phyloP scores from a whole-genome alignment of 2,113 vertebrate genomes.

The Phalacrocorax pelagicus region DNA sequence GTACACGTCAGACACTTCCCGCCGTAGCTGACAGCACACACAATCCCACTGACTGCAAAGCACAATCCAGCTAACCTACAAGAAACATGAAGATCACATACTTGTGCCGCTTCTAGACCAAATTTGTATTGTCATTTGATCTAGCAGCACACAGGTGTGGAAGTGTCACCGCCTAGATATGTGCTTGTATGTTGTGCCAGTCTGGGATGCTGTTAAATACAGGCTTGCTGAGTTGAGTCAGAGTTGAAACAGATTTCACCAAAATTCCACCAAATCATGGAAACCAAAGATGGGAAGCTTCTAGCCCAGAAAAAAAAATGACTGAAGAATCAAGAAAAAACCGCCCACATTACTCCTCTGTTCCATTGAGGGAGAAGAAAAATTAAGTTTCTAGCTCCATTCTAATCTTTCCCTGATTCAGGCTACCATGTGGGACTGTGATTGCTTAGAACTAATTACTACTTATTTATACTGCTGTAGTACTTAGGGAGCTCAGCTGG shows the following conservation, averaged over 20 bases:
- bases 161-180: neutral
- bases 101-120: neutral
- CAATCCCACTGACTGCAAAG: neutral
- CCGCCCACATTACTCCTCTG: neutral
- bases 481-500: conserved; percentile 51
- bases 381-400: conserved; percentile 24
- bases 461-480: conserved; percentile 63
- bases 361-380: conserved; percentile 9
- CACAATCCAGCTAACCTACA: neutral
- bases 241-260: neutral
- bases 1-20: neutral
- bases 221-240: neutral
- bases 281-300: neutral
- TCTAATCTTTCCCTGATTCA: conserved; percentile 37
- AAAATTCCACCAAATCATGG: neutral
- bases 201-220: neutral
- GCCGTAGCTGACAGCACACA: neutral
- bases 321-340: neutral
- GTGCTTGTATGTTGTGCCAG: neutral
- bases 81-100: neutral
- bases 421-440: conserved; percentile 8
- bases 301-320: neutral
- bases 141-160: neutral
- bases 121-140: neutral
- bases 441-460: conserved; percentile 58